Evolutionary conservation across 2,888 invertebrate species (phyloP).

Genomic region (Brassicogethes aeneus): DNA sequence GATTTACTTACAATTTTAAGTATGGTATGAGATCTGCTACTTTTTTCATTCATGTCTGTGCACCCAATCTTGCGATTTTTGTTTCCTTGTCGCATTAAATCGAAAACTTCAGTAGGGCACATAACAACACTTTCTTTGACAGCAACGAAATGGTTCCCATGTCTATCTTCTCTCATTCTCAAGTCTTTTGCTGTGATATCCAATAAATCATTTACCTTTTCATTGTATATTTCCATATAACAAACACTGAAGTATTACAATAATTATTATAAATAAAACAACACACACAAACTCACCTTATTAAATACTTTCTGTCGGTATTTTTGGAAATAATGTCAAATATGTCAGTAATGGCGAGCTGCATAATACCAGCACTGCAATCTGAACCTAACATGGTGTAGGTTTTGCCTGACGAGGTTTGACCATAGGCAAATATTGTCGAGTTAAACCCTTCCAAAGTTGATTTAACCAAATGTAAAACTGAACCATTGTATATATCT

Average conservation of each 20-base stretch:
- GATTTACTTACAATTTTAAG: constrained; percentile 70
- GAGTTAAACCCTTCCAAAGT: constrained; percentile 71
- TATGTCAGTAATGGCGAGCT: constrained; percentile 59
- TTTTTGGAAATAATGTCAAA: constrained; percentile 56
- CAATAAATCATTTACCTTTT: constrained; percentile 69
- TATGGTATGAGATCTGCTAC: constrained; percentile 84
- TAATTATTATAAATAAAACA: background rate
- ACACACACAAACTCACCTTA: constrained; percentile 52
- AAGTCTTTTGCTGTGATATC: constrained; percentile 50
- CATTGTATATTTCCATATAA: constrained; percentile 85
- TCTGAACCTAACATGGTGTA: constrained; percentile 72
- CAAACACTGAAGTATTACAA: constrained; percentile 52
- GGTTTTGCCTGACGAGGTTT: constrained; percentile 85
- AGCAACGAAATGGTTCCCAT: constrained; percentile 55
- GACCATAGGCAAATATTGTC: constrained; percentile 87
- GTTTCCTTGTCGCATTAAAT: constrained; percentile 53
- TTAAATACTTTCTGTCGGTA: constrained; percentile 61
- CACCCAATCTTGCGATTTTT: constrained; percentile 64
- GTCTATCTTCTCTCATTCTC: constrained; percentile 54
- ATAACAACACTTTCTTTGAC: constrained; percentile 57
- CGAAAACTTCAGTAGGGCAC: constrained; percentile 52
- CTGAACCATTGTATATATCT: constrained; percentile 58
- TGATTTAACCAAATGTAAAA: constrained; percentile 62
- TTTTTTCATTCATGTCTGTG: constrained; percentile 82
- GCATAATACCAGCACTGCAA: constrained; percentile 64